Conservation (phyloP, 2,797 vertebrate species). For the Ciconia nigra region DNA sequence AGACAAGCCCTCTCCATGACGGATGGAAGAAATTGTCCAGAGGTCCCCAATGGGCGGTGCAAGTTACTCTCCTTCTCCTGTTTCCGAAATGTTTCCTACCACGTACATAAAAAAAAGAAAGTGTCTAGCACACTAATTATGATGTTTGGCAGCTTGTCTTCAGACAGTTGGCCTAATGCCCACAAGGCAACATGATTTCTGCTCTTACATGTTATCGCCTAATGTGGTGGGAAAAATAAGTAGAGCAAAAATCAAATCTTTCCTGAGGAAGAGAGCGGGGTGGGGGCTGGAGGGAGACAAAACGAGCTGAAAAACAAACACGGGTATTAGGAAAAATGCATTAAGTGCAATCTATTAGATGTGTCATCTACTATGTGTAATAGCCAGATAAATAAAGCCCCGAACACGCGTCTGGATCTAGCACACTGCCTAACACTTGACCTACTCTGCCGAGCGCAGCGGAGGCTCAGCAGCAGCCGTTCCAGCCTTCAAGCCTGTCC, state of each 20-base stretch:
- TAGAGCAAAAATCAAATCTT: conserved; percentile 24
- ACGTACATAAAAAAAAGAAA: background rate
- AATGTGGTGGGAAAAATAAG: background rate
- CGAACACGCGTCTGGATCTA: background rate
- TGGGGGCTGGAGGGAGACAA: background rate
- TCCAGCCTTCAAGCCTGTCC: background rate
- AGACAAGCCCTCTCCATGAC: background rate
- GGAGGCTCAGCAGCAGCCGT: background rate
- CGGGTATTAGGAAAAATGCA: conserved; percentile 8
- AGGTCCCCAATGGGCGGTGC: background rate
- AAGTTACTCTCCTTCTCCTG: background rate
- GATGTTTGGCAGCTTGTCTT: background rate
- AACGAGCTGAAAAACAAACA: conserved; percentile 1
- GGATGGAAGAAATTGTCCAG: background rate
- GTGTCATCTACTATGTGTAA: background rate
- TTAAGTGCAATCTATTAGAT: background rate
- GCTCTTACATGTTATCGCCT: background rate
- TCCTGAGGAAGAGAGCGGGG: background rate
- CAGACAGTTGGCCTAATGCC: background rate
- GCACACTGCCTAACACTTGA: background rate
- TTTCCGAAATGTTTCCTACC: background rate
- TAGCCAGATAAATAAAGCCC: background rate
- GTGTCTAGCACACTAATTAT: background rate
- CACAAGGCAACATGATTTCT: background rate
- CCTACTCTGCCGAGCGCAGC: background rate